These are phyloP conservation scores for Erethizon dorsatum DNA, from an alignment of 2,797 vertebrate species.

Conservation along the genomic window DNA sequence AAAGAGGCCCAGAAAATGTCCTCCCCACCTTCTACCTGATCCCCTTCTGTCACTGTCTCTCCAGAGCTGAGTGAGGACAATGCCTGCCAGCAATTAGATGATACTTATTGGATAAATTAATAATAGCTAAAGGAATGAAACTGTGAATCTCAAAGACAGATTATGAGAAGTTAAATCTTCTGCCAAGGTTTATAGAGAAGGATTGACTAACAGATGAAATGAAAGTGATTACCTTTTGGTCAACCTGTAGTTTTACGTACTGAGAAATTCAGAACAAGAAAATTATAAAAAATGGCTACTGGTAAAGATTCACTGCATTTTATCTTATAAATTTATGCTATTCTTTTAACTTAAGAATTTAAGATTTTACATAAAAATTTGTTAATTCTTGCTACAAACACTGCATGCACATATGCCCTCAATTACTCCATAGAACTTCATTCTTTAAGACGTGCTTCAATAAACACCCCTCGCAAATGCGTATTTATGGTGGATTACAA, in stretches of 20 bases:
- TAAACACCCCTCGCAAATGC: neutral
- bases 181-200: neutral
- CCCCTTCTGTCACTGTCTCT: neutral
- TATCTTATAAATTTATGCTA: neutral
- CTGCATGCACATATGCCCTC: neutral
- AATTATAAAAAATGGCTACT: neutral
- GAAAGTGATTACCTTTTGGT: neutral
- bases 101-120: neutral
- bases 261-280: neutral
- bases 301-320: neutral
- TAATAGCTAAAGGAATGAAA: neutral
- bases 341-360: constrained; percentile 7
- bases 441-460: neutral
- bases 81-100: neutral
- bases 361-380: neutral
- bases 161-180: neutral
- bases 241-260: neutral
- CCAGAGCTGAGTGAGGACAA: neutral
- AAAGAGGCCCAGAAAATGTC: neutral
- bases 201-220: neutral
- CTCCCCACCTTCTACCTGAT: accelerated
- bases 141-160: neutral
- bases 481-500: neutral
- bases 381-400: constrained; percentile 12
- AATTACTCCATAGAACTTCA: constrained; percentile 24